Base-by-base conservation (phyloP, 23 tunicate species). In the Botrylloides violaceus region DNA sequence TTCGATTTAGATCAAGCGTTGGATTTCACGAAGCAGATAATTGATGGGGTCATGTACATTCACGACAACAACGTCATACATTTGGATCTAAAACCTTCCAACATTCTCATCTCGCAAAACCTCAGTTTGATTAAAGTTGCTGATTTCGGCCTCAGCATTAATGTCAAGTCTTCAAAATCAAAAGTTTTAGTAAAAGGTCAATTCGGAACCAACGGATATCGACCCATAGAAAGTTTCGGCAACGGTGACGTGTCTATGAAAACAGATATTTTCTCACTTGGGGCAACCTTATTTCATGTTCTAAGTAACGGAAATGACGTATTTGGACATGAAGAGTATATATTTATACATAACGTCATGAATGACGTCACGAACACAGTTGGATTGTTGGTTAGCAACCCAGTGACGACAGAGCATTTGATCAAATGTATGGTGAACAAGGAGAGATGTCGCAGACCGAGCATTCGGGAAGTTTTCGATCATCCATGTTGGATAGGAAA, bases 11-110 rank as follows among this genome's bases (percentile, higher is more conserved):
- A 59, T 22, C 28, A 22, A 22, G 64, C 64, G 28, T 12, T 18
- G 7, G 30, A 26, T 12, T 59, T 59, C 64, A n/a, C 30, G 30
- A 59, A 59, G 64, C 64, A 59, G 19, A 22, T 59, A 18, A 6
- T 59, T 12, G 27, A 23, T 22, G 64, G 64, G 64, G 30, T 59
- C 29, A n/a, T 22, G 30, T 59, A 59, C 19, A 26, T 59, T 22
- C 64, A 59, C 30, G 30, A 26, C 30, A 59, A 59, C 7, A 59
- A 59, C 30, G 64, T 59, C 29, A 26, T 59, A 7, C 64, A 59
- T 59, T 22, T 22, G 19, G 64, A 59, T 59, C 27, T 59, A 22
- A 59, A 59, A 59, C 64, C 64, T 59, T 23, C 28, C 64, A 59
- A 59, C 19, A 26, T 59, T 23, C 19, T 59, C 6, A 6, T 59